Conservation (phyloP, 30 jellyfish, hydroid and myxozoan species). For the Hydra vulgaris region DNA sequence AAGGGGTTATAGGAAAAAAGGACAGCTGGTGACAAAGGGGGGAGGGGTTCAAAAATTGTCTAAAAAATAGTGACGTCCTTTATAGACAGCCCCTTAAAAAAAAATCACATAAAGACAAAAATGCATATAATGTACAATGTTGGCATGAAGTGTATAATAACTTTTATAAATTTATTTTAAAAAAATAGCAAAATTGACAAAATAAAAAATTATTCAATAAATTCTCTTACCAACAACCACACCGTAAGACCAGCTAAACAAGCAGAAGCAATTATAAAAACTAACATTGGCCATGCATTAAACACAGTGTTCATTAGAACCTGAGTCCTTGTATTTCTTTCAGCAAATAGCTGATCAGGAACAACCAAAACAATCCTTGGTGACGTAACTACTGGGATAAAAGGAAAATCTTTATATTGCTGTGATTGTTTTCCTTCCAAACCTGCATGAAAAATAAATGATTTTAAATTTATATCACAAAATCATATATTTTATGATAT, state of each 20-base stretch:
- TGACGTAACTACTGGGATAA: slow-evolving; percentile 78
- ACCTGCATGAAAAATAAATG: slow-evolving; percentile 2
- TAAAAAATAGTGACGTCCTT: too few relatives aligned
- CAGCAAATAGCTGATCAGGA: slow-evolving; percentile 61
- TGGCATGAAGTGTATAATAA: too few relatives aligned
- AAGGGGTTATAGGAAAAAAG: too few relatives aligned
- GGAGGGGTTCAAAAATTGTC: too few relatives aligned
- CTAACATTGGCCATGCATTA: slow-evolving; percentile 97
- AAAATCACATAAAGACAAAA: too few relatives aligned
- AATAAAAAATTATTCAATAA: too few relatives aligned
- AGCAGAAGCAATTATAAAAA: slow-evolving; percentile 77
- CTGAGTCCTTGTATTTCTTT: slow-evolving; percentile 68
- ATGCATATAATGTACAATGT: too few relatives aligned
- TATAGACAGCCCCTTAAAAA: too few relatives aligned
- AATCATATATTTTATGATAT: too few relatives aligned
- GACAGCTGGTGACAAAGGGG: too few relatives aligned
- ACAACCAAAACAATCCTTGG: slow-evolving; percentile 76
- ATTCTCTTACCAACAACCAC: slow-evolving; percentile 89
- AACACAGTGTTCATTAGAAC: slow-evolving; percentile 73
- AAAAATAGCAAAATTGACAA: neutral
- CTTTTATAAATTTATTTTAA: too few relatives aligned
- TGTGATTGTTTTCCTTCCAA: slow-evolving; percentile 54
- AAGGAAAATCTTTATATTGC: slow-evolving; percentile 60
- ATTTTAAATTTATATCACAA: neutral
- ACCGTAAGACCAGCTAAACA: slow-evolving; percentile 74